Evolutionary conservation across 2,113 vertebrate species (phyloP).

Genomic region (Dicaeum eximium): DNA sequence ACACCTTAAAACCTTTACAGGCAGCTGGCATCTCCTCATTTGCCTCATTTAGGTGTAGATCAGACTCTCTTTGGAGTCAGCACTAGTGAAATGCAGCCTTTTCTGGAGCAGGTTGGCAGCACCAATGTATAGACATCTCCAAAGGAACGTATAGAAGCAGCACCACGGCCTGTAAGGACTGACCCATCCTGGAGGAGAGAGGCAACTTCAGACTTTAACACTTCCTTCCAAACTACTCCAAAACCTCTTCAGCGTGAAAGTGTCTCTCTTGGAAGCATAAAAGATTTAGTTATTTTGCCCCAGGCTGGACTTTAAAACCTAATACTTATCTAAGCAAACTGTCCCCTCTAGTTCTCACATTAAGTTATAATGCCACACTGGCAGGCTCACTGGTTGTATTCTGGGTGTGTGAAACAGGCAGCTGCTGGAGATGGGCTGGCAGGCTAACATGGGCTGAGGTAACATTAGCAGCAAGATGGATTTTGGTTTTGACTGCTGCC

Average conservation of each 20-base stretch:
- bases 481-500: background rate
- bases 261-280: background rate
- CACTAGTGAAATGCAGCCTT: background rate
- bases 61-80: background rate
- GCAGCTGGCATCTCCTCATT: background rate
- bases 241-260: background rate
- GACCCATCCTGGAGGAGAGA: background rate
- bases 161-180: fast-evolving
- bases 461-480: background rate
- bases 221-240: background rate
- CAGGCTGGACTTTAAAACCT: conserved; percentile 1
- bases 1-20: background rate
- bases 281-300: background rate
- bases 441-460: background rate
- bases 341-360: background rate
- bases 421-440: background rate
- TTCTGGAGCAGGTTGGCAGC: background rate
- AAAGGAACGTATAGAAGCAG: background rate
- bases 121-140: background rate
- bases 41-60: background rate
- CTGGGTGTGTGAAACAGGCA: background rate
- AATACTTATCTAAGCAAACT: background rate
- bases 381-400: background rate
- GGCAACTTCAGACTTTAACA: background rate
- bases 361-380: background rate